Evolutionary conservation across 2,797 vertebrate genomes (phyloP).

Genomic region (Mus spretus): DNA sequence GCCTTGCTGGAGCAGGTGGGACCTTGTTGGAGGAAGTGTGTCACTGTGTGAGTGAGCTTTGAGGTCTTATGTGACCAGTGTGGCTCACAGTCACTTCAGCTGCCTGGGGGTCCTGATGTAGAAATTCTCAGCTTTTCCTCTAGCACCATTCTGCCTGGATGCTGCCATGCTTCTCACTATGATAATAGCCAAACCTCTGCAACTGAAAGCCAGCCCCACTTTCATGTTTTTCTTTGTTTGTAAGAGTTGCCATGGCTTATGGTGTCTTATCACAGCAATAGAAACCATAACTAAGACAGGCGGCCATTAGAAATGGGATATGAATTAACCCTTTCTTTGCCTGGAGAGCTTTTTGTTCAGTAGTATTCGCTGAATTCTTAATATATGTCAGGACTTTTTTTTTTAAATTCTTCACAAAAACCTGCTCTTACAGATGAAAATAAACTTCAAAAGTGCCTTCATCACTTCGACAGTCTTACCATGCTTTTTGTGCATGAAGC

Average conservation of each 20-base stretch:
- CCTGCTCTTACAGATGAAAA: neutral
- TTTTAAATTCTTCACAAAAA: neutral
- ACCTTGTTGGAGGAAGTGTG: neutral
- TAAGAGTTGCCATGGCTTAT: neutral
- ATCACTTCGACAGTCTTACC: neutral
- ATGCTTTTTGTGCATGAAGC: neutral
- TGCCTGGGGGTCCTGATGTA: neutral
- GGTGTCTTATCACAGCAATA: neutral
- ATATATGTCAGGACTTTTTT: neutral
- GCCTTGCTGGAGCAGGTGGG: too few species aligned
- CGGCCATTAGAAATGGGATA: neutral
- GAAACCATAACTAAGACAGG: neutral
- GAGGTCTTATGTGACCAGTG: neutral
- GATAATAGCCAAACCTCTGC: neutral
- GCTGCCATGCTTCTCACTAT: neutral
- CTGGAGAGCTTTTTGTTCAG: slow-evolving; percentile 42
- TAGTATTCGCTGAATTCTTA: slow-evolving; percentile 1
- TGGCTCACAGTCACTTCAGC: neutral
- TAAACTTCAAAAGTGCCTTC: slow-evolving; percentile 6
- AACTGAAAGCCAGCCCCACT: neutral
- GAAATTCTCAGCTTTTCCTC: neutral
- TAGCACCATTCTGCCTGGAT: neutral
- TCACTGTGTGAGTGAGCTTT: neutral
- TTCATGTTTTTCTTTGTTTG: neutral
- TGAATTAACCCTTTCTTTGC: neutral